Conservation (phyloP, 2,888 invertebrate species). For the Dendrolimus pini region DNA sequence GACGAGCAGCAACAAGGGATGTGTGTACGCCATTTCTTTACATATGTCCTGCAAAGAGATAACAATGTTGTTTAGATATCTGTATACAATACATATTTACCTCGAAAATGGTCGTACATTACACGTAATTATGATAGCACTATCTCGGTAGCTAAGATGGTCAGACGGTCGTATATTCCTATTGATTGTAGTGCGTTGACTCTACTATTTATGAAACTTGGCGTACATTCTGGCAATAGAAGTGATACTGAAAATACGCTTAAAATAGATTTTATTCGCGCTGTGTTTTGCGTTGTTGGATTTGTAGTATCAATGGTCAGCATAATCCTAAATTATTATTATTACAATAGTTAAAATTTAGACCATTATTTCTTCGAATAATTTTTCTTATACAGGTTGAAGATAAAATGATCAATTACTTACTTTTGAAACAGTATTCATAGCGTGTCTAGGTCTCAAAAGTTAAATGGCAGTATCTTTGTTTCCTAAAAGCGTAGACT, state of each 20-base stretch:
- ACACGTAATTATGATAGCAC: neutral
- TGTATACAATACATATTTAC: neutral
- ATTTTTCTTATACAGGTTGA: neutral
- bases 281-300: neutral
- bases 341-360: too few species aligned
- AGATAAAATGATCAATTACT: neutral
- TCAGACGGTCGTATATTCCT: neutral
- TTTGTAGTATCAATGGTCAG: too few species aligned
- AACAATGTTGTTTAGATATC: constrained; percentile 8
- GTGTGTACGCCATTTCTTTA: constrained; percentile 52
- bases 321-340: too few species aligned
- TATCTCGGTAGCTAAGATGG: neutral
- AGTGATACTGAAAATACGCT: neutral
- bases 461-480: too few species aligned
- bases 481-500: too few species aligned
- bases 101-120: neutral
- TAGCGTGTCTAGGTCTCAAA: too few species aligned
- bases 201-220: neutral
- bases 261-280: neutral
- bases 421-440: neutral
- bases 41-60: constrained; percentile 33
- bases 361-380: neutral
- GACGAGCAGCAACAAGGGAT: constrained; percentile 41
- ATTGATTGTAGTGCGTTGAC: neutral
- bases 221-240: neutral